These are phyloP conservation scores for Agrenia bidenticulata DNA, from an alignment of 2,888 invertebrate species.

Conservation along the genomic window DNA sequence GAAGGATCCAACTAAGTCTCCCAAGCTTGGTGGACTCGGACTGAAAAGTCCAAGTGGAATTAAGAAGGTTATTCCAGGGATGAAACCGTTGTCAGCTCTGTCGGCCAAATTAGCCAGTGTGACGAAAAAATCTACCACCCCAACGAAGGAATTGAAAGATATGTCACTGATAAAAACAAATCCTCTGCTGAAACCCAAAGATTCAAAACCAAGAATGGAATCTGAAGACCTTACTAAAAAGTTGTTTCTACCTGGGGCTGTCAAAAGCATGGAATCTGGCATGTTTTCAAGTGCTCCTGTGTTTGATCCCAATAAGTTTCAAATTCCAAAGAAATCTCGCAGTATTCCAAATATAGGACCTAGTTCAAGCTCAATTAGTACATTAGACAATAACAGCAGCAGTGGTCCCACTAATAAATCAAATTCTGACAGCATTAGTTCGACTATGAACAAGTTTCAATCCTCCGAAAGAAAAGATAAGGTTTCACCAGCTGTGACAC, in stretches of 20 bases:
- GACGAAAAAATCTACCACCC: constrained; percentile 31
- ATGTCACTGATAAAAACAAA: constrained; percentile 27
- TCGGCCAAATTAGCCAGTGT: constrained; percentile 27
- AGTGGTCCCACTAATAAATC: neutral
- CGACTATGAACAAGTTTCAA: neutral
- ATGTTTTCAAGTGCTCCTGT: constrained; percentile 41
- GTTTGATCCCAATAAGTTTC: constrained; percentile 49
- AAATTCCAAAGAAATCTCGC: constrained; percentile 50
- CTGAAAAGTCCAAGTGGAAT: constrained; percentile 30
- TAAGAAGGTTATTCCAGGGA: constrained; percentile 29
- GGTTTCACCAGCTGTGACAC: constrained; percentile 13
- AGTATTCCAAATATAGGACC: constrained; percentile 13
- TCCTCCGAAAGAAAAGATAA: constrained; percentile 19
- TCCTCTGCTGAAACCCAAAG: constrained; percentile 25
- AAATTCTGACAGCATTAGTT: neutral
- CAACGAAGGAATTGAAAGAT: constrained; percentile 27
- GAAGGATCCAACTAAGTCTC: constrained; percentile 62
- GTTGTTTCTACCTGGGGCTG: constrained; percentile 42
- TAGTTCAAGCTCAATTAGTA: neutral
- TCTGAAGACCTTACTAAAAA: constrained; percentile 44
- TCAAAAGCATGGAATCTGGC: constrained; percentile 34
- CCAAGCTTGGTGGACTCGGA: constrained; percentile 29
- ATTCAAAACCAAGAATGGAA: constrained; percentile 22
- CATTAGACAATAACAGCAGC: neutral
- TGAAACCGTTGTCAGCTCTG: constrained; percentile 21